A percentile compares a stretch with the other conserved stretches of the same genome.
These are phyloP conservation scores for Patella caerulea DNA, from an alignment of 2,888 invertebrate species.

Conservation along the genomic window DNA sequence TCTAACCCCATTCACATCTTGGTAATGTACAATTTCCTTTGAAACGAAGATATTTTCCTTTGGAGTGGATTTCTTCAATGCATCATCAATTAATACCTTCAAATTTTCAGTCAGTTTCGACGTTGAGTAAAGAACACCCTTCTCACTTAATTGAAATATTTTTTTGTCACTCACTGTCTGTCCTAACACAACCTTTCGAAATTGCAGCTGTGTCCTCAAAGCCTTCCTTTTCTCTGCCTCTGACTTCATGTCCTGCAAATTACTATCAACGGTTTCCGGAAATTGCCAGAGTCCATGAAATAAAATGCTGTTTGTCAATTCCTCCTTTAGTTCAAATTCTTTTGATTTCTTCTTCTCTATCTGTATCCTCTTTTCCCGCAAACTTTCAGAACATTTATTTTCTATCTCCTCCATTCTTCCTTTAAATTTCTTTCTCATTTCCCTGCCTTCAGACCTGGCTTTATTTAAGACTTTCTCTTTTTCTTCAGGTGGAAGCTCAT, in stretches of 20 bases:
- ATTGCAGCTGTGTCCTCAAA: neutral
- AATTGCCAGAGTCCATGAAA: neutral
- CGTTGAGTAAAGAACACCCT: neutral
- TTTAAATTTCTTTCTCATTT: neutral
- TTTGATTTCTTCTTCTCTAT: neutral
- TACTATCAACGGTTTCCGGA: neutral
- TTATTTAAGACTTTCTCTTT: neutral
- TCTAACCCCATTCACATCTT: neutral
- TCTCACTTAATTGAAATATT: neutral
- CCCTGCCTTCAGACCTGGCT: neutral
- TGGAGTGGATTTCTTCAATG: neutral
- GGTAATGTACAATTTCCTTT: neutral
- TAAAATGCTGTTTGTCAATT: too few species aligned
- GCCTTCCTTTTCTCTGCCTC: neutral
- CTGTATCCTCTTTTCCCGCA: neutral
- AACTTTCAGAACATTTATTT: neutral
- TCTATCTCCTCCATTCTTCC: neutral
- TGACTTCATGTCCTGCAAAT: neutral
- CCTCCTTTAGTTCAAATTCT: neutral
- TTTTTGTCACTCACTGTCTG: neutral
- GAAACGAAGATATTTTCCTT: neutral
- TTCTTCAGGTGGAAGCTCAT: neutral
- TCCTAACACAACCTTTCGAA: neutral
- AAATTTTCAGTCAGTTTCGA: too few species aligned
- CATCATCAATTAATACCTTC: too few species aligned